Percentiles rank a stretch among this genome's conserved stretches.
phyloP scores from a whole-genome alignment of 2,113 vertebrate genomes.

The Phalacrocorax brasilianus region DNA sequence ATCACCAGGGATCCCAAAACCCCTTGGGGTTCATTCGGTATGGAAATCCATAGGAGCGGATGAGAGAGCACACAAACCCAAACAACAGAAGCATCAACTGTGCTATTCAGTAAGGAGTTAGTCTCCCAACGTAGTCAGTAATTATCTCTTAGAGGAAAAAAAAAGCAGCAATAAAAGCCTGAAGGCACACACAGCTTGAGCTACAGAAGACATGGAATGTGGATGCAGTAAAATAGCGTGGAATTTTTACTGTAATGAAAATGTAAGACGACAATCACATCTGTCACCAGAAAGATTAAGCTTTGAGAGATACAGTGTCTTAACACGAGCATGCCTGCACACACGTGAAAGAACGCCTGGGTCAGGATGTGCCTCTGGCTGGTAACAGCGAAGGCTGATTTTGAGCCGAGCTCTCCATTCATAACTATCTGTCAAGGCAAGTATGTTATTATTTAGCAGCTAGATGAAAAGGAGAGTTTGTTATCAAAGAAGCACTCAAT shows the following conservation, averaged over 20 bases:
- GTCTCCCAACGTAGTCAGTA: not conserved
- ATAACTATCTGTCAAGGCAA: not conserved
- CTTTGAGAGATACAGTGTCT: not conserved
- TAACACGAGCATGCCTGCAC: fast-evolving
- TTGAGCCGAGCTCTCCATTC: not conserved
- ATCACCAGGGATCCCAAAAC: not conserved
- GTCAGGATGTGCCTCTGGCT: not conserved
- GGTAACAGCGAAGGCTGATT: not conserved
- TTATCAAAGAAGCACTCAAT: not conserved
- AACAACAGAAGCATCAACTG: not conserved
- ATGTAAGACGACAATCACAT: not conserved
- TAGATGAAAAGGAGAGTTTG: not conserved
- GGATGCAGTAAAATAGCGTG: not conserved
- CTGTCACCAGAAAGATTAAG: not conserved
- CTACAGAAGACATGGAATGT: not conserved
- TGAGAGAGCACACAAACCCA: not conserved
- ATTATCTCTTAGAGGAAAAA: not conserved
- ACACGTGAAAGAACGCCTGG: not conserved
- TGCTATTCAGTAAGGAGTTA: not conserved
- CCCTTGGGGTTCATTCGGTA: not conserved
- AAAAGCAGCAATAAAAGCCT: not conserved
- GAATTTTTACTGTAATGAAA: not conserved
- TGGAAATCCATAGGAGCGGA: not conserved
- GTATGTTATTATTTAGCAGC: not conserved
- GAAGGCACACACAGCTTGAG: not conserved